Conservation (phyloP, 64 coral and sea anemone species). For the Stichodactyla helianthus region DNA sequence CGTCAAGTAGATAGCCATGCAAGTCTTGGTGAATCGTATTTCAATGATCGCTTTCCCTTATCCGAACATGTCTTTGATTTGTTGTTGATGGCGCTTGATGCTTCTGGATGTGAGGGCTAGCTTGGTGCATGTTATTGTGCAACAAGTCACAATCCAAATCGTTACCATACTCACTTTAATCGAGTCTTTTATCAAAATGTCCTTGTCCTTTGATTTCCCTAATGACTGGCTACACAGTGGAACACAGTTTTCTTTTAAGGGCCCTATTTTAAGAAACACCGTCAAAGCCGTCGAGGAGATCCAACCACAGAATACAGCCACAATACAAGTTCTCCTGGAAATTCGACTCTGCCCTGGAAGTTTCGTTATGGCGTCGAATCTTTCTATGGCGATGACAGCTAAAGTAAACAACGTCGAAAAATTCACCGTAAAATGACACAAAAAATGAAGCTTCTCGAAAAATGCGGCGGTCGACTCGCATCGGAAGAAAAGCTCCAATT, state of each 20-base stretch:
- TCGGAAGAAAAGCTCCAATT: neutral
- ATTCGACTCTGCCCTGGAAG: conserved; percentile 31
- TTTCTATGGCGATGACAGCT: conserved; percentile 26
- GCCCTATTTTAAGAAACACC: neutral
- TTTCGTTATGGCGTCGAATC: conserved; percentile 43
- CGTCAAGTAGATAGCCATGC: conserved; percentile 36
- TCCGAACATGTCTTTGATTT: conserved; percentile 50
- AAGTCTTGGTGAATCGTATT: conserved; percentile 45
- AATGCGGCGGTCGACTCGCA: neutral
- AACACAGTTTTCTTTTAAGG: neutral
- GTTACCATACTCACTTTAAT: conserved; percentile 28
- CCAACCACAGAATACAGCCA: neutral
- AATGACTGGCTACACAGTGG: neutral
- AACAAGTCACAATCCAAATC: conserved; percentile 15
- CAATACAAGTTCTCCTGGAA: neutral
- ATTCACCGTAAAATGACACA: conserved; percentile 26
- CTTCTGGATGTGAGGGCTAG: neutral
- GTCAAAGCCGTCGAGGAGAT: neutral
- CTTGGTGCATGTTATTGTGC: neutral
- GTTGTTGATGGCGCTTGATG: conserved; percentile 13
- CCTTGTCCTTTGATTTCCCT: neutral
- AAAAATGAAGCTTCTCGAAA: neutral
- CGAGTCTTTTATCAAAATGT: neutral
- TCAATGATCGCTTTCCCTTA: neutral
- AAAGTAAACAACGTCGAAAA: conserved; percentile 43